These are phyloP conservation scores for Phrixothrix hirtus DNA, from an alignment of 2,888 invertebrate genomes.

Conservation along the genomic window DNA sequence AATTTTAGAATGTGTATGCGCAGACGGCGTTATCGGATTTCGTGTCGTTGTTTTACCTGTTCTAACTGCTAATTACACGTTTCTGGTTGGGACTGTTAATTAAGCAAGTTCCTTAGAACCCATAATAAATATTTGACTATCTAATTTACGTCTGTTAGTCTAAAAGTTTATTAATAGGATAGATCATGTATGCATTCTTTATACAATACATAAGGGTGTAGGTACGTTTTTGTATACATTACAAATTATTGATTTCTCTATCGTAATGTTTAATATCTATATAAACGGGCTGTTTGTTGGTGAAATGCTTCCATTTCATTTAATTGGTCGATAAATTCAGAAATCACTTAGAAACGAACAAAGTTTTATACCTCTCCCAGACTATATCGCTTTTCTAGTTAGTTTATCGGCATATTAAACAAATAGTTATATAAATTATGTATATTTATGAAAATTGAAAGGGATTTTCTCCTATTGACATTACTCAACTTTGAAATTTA, in stretches of 20 bases:
- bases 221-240: constrained; percentile 2
- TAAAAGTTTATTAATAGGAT: too few species aligned
- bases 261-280: constrained; percentile 21
- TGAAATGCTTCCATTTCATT: constrained; percentile 51
- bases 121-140: background rate
- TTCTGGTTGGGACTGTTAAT: constrained; percentile 10
- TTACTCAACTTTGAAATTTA: constrained; percentile 1
- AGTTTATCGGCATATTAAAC: constrained; percentile 22
- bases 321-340: constrained; percentile 51
- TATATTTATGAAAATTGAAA: constrained; percentile 25
- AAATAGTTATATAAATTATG: constrained; percentile 21
- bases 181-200: too few species aligned
- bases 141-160: background rate
- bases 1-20: constrained; percentile 26
- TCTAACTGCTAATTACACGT: constrained; percentile 21
- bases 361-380: too few species aligned
- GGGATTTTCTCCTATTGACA: constrained; percentile 6
- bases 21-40: constrained; percentile 20
- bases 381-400: too few species aligned
- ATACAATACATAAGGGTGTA: too few species aligned
- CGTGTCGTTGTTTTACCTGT: constrained; percentile 25
- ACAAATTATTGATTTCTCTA: too few species aligned
- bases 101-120: constrained; percentile 1
- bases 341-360: constrained; percentile 37
- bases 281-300: constrained; percentile 43